Percentiles rank a stretch among this genome's conserved stretches.
Conservation (phyloP, 2,888 invertebrate genomes). For the Cerastis rubricosa region DNA sequence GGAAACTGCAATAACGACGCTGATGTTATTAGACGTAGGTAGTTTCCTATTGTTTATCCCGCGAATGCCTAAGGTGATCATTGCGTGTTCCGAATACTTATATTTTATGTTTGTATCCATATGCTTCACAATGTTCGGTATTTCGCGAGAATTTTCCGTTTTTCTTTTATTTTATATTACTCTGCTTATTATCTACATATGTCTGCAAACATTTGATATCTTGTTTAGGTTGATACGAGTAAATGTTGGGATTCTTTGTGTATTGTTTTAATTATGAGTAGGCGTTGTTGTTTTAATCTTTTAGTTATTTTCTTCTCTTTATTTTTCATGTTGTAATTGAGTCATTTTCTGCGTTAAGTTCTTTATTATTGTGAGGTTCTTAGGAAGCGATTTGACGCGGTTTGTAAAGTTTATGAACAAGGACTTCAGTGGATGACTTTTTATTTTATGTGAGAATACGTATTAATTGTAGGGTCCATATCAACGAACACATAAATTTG, state of each 20-base stretch:
- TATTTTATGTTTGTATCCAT: constrained; percentile 72
- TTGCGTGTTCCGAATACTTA: constrained; percentile 82
- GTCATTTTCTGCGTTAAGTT: neutral
- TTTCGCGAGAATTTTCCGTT: constrained; percentile 58
- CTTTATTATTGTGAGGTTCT: neutral
- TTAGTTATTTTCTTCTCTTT: constrained; percentile 2
- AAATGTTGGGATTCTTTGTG: constrained; percentile 22
- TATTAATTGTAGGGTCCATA: neutral
- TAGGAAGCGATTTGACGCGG: neutral
- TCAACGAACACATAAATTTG: neutral
- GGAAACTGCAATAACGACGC: constrained; percentile 71
- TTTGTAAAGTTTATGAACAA: neutral
- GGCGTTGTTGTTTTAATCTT: neutral
- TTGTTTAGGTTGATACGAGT: constrained; percentile 1
- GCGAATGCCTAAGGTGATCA: constrained; percentile 78
- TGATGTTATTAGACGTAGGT: constrained; percentile 74
- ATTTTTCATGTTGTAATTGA: neutral
- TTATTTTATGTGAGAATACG: neutral
- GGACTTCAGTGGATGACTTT: neutral
- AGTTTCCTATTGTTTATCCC: constrained; percentile 79
- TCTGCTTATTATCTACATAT: constrained; percentile 60
- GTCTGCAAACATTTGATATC: constrained; percentile 44
- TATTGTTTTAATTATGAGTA: constrained; percentile 24
- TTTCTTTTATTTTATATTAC: constrained; percentile 50
- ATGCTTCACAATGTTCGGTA: constrained; percentile 65